Evolutionary conservation across 2,113 vertebrate genomes (phyloP).

Genomic region (Plectropomus leopardus): DNA sequence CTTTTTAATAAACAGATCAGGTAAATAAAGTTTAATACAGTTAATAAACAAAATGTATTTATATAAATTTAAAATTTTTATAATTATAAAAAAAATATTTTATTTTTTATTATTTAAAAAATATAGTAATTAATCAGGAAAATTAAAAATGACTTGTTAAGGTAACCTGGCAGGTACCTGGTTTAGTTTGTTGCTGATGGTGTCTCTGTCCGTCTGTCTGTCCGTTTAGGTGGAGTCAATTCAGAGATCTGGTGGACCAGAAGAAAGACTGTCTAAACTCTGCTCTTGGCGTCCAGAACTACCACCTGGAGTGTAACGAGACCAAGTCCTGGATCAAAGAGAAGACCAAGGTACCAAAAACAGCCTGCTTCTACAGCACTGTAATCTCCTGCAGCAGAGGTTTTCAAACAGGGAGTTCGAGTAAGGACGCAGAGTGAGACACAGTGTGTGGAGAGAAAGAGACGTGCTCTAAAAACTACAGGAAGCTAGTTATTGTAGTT

Average conservation of each 20-base stretch:
- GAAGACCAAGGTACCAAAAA: conserved; percentile 91
- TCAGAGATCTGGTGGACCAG: conserved; percentile 96
- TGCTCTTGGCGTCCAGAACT: conserved; percentile 98
- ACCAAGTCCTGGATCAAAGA: conserved; percentile 99
- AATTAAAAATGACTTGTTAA: no score
- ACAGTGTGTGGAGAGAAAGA: no score
- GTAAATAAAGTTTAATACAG: not conserved
- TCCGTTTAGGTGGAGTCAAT: conserved; percentile 94
- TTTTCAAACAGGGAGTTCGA: not conserved
- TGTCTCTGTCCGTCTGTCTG: not conserved
- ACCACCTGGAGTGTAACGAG: conserved; percentile 98
- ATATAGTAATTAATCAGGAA: not conserved
- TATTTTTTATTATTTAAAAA: no score
- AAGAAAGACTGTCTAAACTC: conserved; percentile 96
- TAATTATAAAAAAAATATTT: no score
- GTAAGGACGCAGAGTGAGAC: no score
- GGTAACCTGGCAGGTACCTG: not conserved
- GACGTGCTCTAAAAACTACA: no score
- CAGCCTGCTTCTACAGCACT: not conserved
- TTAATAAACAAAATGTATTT: no score
- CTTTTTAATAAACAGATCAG: not conserved
- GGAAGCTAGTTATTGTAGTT: no score
- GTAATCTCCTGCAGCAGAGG: not conserved
- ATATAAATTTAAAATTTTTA: no score
- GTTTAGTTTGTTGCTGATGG: not conserved